These are phyloP conservation scores for Cylas formicarius DNA, from an alignment of 1,140 invertebrate species.

Conservation along the genomic window DNA sequence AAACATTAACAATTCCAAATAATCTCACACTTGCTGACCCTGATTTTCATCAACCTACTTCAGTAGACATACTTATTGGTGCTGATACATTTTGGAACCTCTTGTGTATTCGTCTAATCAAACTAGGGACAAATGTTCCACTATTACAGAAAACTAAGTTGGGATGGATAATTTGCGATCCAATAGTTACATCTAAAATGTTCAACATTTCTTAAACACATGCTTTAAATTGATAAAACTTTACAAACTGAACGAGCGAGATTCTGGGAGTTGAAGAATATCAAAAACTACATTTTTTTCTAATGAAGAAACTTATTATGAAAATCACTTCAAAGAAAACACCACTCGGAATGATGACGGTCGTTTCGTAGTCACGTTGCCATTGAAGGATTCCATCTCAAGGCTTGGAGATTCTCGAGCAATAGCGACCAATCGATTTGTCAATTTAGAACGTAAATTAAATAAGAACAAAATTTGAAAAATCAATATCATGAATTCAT, in stretches of 20 bases:
- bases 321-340: conserved; percentile 14
- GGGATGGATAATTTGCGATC: conserved; percentile 22
- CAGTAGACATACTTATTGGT: conserved; percentile 23
- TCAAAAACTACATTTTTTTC: conserved; percentile 1
- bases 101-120: conserved; percentile 10
- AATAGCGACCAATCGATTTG: conserved; percentile 7
- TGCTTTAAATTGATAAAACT: not conserved
- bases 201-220: not conserved
- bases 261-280: conserved; percentile 21
- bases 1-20: conserved; percentile 13
- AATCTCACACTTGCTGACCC: conserved; percentile 23
- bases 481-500: conserved; percentile 11
- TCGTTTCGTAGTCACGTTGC: no score
- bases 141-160: conserved; percentile 26
- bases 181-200: not conserved
- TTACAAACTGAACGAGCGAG: not conserved
- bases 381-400: no score
- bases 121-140: conserved; percentile 8
- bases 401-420: conserved; percentile 16
- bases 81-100: conserved; percentile 19
- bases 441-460: conserved; percentile 12
- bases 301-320: conserved; percentile 14
- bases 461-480: conserved; percentile 7
- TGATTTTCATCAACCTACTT: conserved; percentile 17
- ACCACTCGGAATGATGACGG: no score